A percentile compares a stretch with the other conserved stretches of the same genome.
phyloP scores from a whole-genome alignment of 2,888 invertebrate species.

The Bembecia ichneumoniformis region DNA sequence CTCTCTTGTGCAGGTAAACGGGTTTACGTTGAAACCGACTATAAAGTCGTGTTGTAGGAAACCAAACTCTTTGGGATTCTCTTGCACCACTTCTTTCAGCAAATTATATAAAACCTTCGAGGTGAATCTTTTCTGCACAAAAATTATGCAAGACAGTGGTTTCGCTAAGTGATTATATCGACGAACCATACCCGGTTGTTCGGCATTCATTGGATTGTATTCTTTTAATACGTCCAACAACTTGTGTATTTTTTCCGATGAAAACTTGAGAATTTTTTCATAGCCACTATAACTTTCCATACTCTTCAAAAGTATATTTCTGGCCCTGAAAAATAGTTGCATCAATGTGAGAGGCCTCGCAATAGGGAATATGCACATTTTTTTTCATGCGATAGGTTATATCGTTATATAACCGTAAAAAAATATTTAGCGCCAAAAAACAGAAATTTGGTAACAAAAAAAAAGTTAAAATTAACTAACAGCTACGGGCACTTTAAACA shows the following conservation, averaged over 20 bases:
- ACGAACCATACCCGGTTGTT: background rate
- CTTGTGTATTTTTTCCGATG: conserved; percentile 75
- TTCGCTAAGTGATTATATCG: conserved; percentile 34
- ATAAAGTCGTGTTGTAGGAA: conserved; percentile 80
- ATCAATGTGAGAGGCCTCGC: too few relatives aligned
- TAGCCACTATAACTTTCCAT: conserved; percentile 55
- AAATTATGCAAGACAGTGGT: conserved; percentile 78
- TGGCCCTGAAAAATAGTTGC: conserved; percentile 32
- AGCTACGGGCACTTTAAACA: too few relatives aligned
- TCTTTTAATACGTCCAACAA: conserved; percentile 75
- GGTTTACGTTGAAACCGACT: conserved; percentile 76
- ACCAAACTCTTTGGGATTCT: conserved; percentile 54
- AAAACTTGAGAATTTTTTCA: conserved; percentile 68
- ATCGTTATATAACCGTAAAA: too few relatives aligned
- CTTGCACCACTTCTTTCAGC: conserved; percentile 63
- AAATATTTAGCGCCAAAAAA: too few relatives aligned
- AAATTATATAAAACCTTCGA: conserved; percentile 82
- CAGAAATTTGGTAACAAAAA: too few relatives aligned
- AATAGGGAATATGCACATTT: too few relatives aligned
- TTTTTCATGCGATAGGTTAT: too few relatives aligned
- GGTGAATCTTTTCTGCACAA: conserved; percentile 80
- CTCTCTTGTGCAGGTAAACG: conserved; percentile 71
- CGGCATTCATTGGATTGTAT: conserved; percentile 45
- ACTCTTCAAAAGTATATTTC: conserved; percentile 61
- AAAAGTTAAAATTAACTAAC: too few relatives aligned